Conservation (phyloP, 2,888 invertebrate genomes). For the Deladenus siricidicola region DNA sequence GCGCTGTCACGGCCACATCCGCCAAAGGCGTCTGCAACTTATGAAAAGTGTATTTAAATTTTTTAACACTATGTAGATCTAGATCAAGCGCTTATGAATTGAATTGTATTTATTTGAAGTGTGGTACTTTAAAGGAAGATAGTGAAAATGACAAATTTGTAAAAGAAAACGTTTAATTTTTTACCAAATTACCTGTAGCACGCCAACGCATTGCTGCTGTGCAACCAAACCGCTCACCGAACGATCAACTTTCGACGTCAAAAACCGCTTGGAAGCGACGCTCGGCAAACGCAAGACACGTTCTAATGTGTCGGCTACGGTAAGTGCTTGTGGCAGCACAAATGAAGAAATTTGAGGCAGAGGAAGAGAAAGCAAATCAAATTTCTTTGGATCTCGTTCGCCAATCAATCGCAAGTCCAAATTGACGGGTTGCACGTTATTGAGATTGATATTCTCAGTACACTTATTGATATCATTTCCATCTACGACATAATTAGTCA, state of each 20-base stretch:
- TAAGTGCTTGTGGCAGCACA: slow-evolving; percentile 53
- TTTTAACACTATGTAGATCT: no score
- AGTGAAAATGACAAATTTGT: no score
- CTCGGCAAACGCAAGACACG: slow-evolving; percentile 74
- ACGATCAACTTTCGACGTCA: slow-evolving; percentile 57
- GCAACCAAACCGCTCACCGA: slow-evolving; percentile 90
- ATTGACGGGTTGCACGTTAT: slow-evolving; percentile 34
- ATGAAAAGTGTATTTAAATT: no score
- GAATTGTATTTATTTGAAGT: no score
- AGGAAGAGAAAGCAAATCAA: no score
- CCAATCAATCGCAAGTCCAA: slow-evolving; percentile 33
- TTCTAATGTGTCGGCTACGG: slow-evolving; percentile 66
- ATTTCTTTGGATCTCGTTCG: slow-evolving; percentile 40
- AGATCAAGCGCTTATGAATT: no score
- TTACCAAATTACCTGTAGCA: slow-evolving; percentile 54
- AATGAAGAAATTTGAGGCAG: not conserved
- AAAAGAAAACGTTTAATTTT: no score
- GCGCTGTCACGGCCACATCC: slow-evolving; percentile 76
- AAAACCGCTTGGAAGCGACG: slow-evolving; percentile 77
- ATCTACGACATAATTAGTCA: no score
- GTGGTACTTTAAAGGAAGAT: no score
- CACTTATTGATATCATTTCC: no score
- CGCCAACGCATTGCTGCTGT: slow-evolving; percentile 96
- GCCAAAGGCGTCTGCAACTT: slow-evolving; percentile 92
- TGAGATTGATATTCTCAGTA: no score